Base-by-base conservation (phyloP, 2,113 vertebrate genomes). In the Symphodus melops region DNA sequence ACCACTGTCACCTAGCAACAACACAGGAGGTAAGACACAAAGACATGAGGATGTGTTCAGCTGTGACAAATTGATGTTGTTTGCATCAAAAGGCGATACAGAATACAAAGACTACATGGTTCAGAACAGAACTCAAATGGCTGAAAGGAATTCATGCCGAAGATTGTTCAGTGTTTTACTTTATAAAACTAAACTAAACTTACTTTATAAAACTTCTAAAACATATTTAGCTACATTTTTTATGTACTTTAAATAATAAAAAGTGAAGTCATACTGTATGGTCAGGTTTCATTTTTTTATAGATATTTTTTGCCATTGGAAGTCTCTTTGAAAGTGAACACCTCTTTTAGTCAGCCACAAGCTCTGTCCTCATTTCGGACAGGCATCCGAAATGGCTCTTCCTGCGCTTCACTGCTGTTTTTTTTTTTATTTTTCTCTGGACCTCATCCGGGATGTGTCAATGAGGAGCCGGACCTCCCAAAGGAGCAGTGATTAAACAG, bases 1-100 rank as follows among this genome's bases (percentile, higher is more conserved):
- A 36, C 95, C 96, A 6, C 96, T 96, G 2, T 98, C 96, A 44
- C 97, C 96, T 0, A 96, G 96, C 86, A 96, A 97, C 69, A 97
- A 96, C 95, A 93, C 91, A 0, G 88, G 90, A 83, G 93, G 94
- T 94, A 83, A 62, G 68, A 83, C 64, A 63, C 58, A 72, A 71
- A 81, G 53, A 87, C 82, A 86, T 68, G 70, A 73, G 68, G 56
- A 75, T 65, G 66, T 59, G 54, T 57, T 83, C 72, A 2, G 48
- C 71, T 67, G 66, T 49, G 65, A 73, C 67, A 63, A 23, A 25
- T 23, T 17, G 2, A 57, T 33, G 23, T 2, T 28, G 42, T 68
- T 76, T 63, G 56, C 48, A 13, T 76, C n/a, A 39, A 11, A 63
- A 37, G 19, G 56, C 14, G 58, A 56, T 58, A 52, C 36, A 58